Base-by-base conservation (phyloP, 2,113 vertebrate species). In the Trichechus manatus region DNA sequence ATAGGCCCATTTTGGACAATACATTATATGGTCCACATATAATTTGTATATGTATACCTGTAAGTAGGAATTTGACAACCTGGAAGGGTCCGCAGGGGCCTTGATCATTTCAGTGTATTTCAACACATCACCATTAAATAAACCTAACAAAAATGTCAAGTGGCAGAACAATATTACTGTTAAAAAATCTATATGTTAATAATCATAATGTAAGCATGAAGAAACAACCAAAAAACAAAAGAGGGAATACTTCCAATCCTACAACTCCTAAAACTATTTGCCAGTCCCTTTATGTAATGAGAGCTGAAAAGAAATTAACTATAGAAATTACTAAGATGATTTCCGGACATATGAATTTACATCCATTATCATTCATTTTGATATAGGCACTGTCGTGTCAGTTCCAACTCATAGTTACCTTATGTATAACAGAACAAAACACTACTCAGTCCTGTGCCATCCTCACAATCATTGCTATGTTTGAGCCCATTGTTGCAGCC, bases 61-160 rank as follows among this genome's bases (percentile, higher is more conserved):
- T 77, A 75, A 79, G 1, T 80, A 2, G 27, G 66, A 20, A 29
- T 42, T 50, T 79, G 63, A 84, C 20, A 72, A 78, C 23, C 39
- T 39, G 50, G 3, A 95, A 92, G 44, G 0, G 42, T 20, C 19
- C n/a, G 29, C 33, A 82, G 36, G 2, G 74, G 70, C 13, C 23
- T 59, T 80, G 91, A 59, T 29, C 19, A 72, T 22, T 59, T 97
- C 83, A 91, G 8, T 74, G 9, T 44, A 81, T 87, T 80, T 94
- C 64, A 94, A 50, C 36, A 93, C 22, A 91, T 81, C 56, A 4
- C 0, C 80, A 64, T 86, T 78, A 74, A 77, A n/a, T 63, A 87
- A 91, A 19, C 31, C 56, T 66, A 42, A 50, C 20, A 47, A 74
- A 96, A 25, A 47, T 59, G 19, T 19, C n/a, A 63, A 91, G 29